Percentiles rank a stretch among this genome's conserved stretches.
Evolutionary conservation across 2,888 invertebrate genomes (phyloP).

Genomic region (Trachelus stipa): DNA sequence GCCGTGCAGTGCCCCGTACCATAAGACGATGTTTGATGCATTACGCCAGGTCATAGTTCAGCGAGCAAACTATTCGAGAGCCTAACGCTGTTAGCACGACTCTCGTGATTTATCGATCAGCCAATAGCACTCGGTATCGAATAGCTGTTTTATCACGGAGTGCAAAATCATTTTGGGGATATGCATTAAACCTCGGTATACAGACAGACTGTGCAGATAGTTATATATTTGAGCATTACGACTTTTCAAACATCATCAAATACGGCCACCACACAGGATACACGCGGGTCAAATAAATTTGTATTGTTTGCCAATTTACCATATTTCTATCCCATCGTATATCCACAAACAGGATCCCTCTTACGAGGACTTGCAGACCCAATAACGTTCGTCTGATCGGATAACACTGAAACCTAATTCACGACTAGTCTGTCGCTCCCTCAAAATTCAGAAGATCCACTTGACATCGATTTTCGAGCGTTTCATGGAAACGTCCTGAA

Average conservation of each 20-base stretch:
- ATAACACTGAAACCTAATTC: background rate
- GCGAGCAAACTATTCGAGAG: conserved; percentile 36
- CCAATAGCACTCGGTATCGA: conserved; percentile 17
- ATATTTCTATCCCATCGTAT: background rate
- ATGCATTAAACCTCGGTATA: background rate
- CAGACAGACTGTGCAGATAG: background rate
- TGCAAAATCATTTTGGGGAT: background rate
- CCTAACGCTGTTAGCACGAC: conserved; percentile 25
- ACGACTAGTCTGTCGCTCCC: background rate
- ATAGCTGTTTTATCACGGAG: background rate
- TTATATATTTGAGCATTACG: background rate
- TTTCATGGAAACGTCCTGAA: background rate
- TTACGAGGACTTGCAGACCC: background rate
- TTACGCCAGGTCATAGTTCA: conserved; percentile 41
- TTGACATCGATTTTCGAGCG: background rate
- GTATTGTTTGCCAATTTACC: background rate
- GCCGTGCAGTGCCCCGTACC: background rate
- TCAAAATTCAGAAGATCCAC: background rate
- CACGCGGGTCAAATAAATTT: background rate
- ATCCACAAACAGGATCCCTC: background rate
- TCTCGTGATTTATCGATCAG: conserved; percentile 31
- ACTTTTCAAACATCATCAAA: background rate
- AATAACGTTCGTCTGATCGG: background rate
- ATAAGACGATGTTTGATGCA: conserved; percentile 41
- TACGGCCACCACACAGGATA: background rate